Base-by-base conservation (phyloP, 2,113 vertebrate species). In the Alligator sinensis region DNA sequence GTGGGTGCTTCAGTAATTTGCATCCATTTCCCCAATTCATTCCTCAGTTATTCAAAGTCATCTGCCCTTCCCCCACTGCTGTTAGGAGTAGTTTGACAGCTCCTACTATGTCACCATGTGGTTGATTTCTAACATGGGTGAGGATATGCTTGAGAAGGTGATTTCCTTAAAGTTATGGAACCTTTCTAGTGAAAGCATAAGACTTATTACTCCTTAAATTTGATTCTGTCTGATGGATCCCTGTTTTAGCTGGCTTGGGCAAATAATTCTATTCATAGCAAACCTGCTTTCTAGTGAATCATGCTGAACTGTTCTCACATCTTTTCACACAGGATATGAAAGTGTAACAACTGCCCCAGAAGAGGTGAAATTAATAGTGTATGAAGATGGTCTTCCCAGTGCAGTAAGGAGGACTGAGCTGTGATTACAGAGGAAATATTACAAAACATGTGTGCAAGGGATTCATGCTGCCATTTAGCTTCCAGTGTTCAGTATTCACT, bases 281-380 rank as follows among this genome's bases (percentile, higher is more conserved):
- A 14, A 24, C 77, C 19, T 91, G 75, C 82, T 94, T 88, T 90
- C 79, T 16, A 6, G 18, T 18, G 58, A 55, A 38, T 82, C 60
- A 47, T 70, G 34, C 38, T 91, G 94, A 74, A 88, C 34, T 61
- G 79, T 86, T 94, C 86, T 96, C 93, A 96, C 28, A 57, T 74
- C 86, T 1, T 70, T 96, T 93, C 84, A 74, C 86, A 83, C 83
- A 83, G 93, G 93, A 94, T 77, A 30, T 74, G 66, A 90, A 91
- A 90, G 77, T 86, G 24, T 28, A 66, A 47, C 47, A 82, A 64
- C 28, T 83, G 90, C 89, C 83, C 64, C 74, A 90, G 82, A 91
- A 95, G 93, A 96, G 8, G 63, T 84, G 63, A 87, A 94, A 94
- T 79, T 95, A 87, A 96, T 91, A 80, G 47, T 34, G 34, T 82